A percentile compares a stretch with the other conserved stretches of the same genome.
These are phyloP conservation scores for Buceros bicornis DNA, from an alignment of 2,797 vertebrate genomes.

Conservation along the genomic window DNA sequence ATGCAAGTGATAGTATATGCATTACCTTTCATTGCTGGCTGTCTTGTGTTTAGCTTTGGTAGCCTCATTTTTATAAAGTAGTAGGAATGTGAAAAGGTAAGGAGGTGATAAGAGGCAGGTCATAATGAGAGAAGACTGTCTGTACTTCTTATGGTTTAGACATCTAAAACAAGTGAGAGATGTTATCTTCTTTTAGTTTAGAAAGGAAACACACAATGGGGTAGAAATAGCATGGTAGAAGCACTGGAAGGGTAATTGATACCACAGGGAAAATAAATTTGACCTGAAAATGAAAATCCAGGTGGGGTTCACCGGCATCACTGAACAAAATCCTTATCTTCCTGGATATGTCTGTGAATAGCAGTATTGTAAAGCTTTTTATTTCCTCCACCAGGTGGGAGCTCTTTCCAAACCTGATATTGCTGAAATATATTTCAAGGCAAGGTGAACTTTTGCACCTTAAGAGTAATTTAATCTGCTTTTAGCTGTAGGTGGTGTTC, in stretches of 20 bases:
- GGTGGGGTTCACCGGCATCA: neutral
- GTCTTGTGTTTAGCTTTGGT: neutral
- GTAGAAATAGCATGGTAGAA: neutral
- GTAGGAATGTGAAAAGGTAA: neutral
- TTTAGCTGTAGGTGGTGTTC: neutral
- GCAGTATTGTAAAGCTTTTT: neutral
- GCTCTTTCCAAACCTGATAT: neutral
- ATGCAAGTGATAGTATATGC: neutral
- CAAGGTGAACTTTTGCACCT: neutral
- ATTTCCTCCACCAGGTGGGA: neutral
- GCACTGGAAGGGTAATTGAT: neutral
- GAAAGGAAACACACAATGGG: neutral
- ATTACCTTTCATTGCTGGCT: neutral
- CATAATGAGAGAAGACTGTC: neutral
- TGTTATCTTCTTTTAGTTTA: neutral
- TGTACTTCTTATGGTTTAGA: neutral
- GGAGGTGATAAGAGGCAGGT: neutral
- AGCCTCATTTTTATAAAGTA: neutral
- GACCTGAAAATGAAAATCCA: conserved; percentile 2
- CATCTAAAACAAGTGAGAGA: neutral
- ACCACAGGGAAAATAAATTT: neutral
- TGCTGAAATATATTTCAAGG: neutral
- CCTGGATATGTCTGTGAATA: neutral
- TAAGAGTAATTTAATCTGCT: neutral
- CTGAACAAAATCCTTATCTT: neutral